Percentiles rank a stretch among this genome's conserved stretches.
These are phyloP conservation scores for Myrmophylax atrothorax DNA, from an alignment of 2,113 vertebrate genomes.

Conservation along the genomic window DNA sequence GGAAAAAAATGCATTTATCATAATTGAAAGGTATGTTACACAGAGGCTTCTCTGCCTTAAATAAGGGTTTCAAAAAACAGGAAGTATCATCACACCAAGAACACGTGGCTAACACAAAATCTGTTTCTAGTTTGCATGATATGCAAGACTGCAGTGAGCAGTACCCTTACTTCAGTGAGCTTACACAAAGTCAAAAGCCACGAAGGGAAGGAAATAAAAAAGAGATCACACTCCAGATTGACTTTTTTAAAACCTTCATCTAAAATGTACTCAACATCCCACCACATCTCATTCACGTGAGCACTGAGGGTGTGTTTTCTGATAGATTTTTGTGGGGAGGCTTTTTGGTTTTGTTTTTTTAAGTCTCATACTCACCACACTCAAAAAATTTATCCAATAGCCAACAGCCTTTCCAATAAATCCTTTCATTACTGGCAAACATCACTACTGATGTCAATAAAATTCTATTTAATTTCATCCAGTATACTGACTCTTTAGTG, in stretches of 20 bases:
- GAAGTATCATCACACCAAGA: not conserved
- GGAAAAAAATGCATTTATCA: not conserved
- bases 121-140: not conserved
- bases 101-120: not conserved
- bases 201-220: not conserved
- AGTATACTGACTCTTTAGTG: not conserved
- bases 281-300: not conserved
- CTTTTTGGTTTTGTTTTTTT: not conserved
- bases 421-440: not conserved
- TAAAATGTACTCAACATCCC: not conserved
- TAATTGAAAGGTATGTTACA: not conserved
- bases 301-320: not conserved
- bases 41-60: not conserved
- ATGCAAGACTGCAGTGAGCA: not conserved
- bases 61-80: not conserved
- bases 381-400: not conserved
- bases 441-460: not conserved
- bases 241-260: not conserved
- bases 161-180: not conserved
- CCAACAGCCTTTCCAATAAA: not conserved
- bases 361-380: not conserved
- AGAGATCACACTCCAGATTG: not conserved
- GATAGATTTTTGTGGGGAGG: not conserved
- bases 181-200: not conserved
- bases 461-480: not conserved